phyloP scores from a whole-genome alignment of 2,888 invertebrate species.

The Ormyrus thymus region DNA sequence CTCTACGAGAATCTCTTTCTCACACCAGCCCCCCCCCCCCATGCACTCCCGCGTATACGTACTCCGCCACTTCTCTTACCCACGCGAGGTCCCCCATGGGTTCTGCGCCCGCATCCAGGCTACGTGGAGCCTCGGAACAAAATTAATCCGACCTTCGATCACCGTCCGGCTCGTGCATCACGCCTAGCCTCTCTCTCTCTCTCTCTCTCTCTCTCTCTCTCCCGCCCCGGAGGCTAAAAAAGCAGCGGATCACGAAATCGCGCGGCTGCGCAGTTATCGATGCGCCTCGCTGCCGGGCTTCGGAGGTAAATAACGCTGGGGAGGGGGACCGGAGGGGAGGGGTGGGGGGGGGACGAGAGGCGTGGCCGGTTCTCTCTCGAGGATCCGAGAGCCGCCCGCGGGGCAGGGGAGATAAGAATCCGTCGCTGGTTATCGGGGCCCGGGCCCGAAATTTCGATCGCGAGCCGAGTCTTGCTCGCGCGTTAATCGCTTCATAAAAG shows the following conservation, averaged over 20 bases:
- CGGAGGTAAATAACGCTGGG: conserved; percentile 68
- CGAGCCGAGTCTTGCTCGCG: conserved; percentile 4
- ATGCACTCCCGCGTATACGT: too few relatives aligned
- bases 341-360: conserved; percentile 58
- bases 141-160: conserved; percentile 54
- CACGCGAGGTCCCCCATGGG: background rate
- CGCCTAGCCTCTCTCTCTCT: background rate
- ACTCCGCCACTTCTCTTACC: too few relatives aligned
- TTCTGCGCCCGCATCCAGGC: conserved; percentile 25
- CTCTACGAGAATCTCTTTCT: too few relatives aligned
- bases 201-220: too few relatives aligned
- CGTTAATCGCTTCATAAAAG: conserved; percentile 55
- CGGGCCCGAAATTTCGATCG: conserved; percentile 61
- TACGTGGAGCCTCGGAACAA: background rate
- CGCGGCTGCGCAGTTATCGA: conserved; percentile 46
- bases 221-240: conserved; percentile 40
- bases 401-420: conserved; percentile 72
- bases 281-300: conserved; percentile 68
- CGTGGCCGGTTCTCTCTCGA: conserved; percentile 65
- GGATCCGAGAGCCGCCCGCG: conserved; percentile 33
- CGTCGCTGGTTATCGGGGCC: conserved; percentile 70
- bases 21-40: too few relatives aligned
- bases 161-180: conserved; percentile 34
- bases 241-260: conserved; percentile 55
- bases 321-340: background rate